phyloP scores from a whole-genome alignment of 2,888 invertebrate species.

The Ariolimax columbianus region DNA sequence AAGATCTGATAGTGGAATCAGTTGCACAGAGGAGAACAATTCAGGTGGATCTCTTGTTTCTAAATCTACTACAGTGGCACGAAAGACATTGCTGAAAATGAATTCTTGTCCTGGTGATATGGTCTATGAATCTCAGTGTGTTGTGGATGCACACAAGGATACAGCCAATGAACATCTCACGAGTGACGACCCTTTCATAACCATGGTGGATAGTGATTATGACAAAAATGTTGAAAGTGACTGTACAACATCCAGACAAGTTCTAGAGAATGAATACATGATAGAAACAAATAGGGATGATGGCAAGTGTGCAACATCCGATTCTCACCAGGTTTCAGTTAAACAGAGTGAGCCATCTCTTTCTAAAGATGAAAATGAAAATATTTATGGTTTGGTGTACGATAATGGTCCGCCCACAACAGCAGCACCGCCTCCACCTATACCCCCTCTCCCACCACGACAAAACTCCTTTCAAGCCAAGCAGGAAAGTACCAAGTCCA shows the following conservation, averaged over 20 bases:
- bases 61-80: slow-evolving; percentile 29
- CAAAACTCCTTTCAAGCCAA: slow-evolving; percentile 49
- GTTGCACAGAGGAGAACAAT: neutral
- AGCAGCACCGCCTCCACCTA: slow-evolving; percentile 31
- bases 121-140: neutral
- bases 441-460: slow-evolving; percentile 53
- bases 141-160: neutral
- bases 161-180: neutral
- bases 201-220: neutral
- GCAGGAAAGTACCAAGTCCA: neutral
- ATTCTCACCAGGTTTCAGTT: neutral
- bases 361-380: slow-evolving; percentile 50
- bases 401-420: slow-evolving; percentile 23
- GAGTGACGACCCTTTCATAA: neutral
- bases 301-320: neutral
- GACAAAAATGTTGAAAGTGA: neutral
- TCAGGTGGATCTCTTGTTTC: neutral
- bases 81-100: slow-evolving; percentile 15
- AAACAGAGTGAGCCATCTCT: neutral
- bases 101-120: neutral
- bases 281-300: neutral
- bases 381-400: slow-evolving; percentile 17
- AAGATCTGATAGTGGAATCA: neutral
- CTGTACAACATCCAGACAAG: neutral
- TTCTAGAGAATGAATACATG: neutral